Conservation (phyloP, 2,888 invertebrate species). For the Herminia tarsipennalis region DNA sequence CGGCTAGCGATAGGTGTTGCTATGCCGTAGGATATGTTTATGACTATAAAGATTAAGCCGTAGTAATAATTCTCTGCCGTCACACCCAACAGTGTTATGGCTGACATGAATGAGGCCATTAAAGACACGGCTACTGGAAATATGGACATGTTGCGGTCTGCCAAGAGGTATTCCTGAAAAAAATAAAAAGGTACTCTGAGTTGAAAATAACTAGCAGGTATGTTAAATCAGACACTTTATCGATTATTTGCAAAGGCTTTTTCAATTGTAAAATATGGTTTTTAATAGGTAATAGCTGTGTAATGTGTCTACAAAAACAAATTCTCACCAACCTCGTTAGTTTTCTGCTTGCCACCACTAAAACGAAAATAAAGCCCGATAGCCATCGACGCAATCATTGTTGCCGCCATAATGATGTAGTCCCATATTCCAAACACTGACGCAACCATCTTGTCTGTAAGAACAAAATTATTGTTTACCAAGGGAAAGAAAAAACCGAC, state of each 20-base stretch:
- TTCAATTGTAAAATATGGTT: not conserved
- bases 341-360: constrained; percentile 94
- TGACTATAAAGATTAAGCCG: constrained; percentile 92
- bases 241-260: not conserved
- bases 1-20: constrained; percentile 92
- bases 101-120: constrained; percentile 98
- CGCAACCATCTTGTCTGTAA: constrained; percentile 55
- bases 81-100: constrained; percentile 94
- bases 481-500: no score
- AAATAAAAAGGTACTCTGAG: no score
- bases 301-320: no score
- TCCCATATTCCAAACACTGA: constrained; percentile 88
- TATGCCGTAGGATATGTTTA: constrained; percentile 90
- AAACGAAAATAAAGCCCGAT: constrained; percentile 95
- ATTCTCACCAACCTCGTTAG: constrained; percentile 86
- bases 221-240: not conserved
- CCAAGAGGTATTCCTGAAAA: constrained; percentile 92
- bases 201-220: no score
- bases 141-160: constrained; percentile 92
- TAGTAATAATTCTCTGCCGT: constrained; percentile 94
- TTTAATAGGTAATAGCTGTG: no score
- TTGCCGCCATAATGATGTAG: constrained; percentile 90
- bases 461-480: constrained; percentile 15
- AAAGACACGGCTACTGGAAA: constrained; percentile 94
- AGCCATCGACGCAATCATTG: constrained; percentile 89